Evolutionary conservation across 2,888 invertebrate species (phyloP), one percentile per base, ranked within the genome.

Genomic region (Cosmia pyralina): DNA sequence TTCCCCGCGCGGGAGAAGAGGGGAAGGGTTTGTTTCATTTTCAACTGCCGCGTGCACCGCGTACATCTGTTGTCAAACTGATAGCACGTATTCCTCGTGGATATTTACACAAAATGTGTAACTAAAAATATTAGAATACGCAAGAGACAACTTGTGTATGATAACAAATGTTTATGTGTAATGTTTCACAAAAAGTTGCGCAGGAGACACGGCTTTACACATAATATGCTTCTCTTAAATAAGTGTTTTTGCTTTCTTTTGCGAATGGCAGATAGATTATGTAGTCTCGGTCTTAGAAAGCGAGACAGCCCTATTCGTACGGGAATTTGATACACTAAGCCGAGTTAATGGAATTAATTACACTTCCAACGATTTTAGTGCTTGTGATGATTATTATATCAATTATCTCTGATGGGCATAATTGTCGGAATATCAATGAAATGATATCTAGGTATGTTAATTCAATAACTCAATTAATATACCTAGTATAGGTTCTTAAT

Each of bases 341-440:
- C 17, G 15, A 53, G n/a, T 6, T 67, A 67, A 79, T 79, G 17
- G 48, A 66, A 79, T 79, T 67, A 79, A 58, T 67, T 63, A 73
- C 57, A 22, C 22, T 46, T 28, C 13, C 13, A 77, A 48, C 63
- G 66, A 66, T 72, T 77, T 63, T 22, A 79, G 46, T 66, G 59
- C 28, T 46, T 52, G 41, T 11, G n/a, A 50, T 34, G 50, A 22
- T 57, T 34, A 44, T 28, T 28, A 28, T 28, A 55, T 38, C 65
- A 75, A 64, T 69, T 44, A 73, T 62, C 60, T n/a, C 19, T 44
- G 69, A 52, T 52, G 57, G n/a, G 13, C 34, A 52, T 57, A 48
- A 63, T 52, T 75, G 15, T 44, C 3, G n/a, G 38, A 55, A 74
- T 48, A 7, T 46, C 46, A 38, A n/a, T 46, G n/a, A 15, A 6